Evolutionary conservation across 1,140 invertebrate genomes (phyloP).

Genomic region (Drosophila jambulina): DNA sequence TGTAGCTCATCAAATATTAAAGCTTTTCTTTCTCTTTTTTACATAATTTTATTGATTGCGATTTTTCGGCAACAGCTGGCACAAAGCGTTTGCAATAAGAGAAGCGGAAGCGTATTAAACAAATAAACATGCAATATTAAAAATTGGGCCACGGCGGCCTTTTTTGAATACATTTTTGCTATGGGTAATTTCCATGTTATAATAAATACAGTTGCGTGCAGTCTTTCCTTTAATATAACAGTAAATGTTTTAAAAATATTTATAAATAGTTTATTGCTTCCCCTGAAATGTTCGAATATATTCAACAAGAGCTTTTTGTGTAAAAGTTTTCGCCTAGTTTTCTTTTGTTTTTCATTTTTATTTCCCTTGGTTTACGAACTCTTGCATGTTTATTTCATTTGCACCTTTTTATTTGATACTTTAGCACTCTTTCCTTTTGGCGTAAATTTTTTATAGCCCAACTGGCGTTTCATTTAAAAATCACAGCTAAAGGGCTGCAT

Average conservation of each 20-base stretch:
- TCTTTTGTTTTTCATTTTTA: not conserved
- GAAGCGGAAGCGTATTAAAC: conserved; percentile 16
- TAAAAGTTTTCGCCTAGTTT: not conserved
- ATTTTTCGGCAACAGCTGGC: conserved; percentile 52
- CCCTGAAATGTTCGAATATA: not conserved
- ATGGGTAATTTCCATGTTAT: not conserved
- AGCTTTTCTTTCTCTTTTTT: conserved; percentile 40
- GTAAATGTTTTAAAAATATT: not conserved
- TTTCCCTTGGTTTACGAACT: conserved; percentile 29
- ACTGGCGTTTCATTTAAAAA: conserved; percentile 51
- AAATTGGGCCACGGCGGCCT: conserved; percentile 41
- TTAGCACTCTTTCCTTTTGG: conserved; percentile 30
- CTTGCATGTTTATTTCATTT: conserved; percentile 27
- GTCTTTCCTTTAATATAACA: not conserved
- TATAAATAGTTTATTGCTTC: not conserved
- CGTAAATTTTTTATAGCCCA: conserved; percentile 62
- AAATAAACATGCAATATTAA: conserved; percentile 49
- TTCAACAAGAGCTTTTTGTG: not conserved
- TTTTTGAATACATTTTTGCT: conserved; percentile 16
- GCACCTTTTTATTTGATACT: conserved; percentile 44
- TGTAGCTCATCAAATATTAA: conserved; percentile 71
- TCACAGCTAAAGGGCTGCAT: conserved; percentile 57
- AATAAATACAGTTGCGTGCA: not conserved
- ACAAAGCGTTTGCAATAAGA: conserved; percentile 19
- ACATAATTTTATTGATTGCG: conserved; percentile 38